Evolutionary conservation across 2,888 invertebrate species (phyloP), one percentile per base, ranked within the genome.

Genomic region (Chouioia cunea): DNA sequence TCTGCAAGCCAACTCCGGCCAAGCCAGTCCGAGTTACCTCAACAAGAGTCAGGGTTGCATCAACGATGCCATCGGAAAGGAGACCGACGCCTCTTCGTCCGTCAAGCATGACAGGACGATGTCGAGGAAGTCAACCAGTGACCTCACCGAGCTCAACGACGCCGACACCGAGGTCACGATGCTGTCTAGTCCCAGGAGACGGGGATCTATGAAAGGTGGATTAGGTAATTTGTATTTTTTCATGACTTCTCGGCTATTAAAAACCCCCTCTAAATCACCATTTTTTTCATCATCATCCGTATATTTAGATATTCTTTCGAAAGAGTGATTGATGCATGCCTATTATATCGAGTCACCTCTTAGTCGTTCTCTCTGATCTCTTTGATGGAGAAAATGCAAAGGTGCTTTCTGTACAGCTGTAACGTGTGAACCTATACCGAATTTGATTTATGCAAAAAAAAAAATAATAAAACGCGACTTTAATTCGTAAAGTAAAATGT

Each of bases 111-210:
- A 77, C 2, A 77, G 68, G 57, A 79, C 75, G 27, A 78, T 80
- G 62, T 73, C 80, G 76, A 88, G 93, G 62, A 93, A 92, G 79
- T 93, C 93, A 0, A 93, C 94, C 2, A 93, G 93, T 20, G 94
- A 94, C 86, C 86, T 94, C 76, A 91, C 91, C 10, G 91, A 92
- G 75, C 82, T 88, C 75, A 87, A 86, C 22, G 87, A 90, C 75
- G 89, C 89, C 1, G 89, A 89, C 16, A 89, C 89, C 3, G 89
- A 89, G 18, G 88, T 89, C 66, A 91, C 90, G 0, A 86, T 90
- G 3, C 88, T 90, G 23, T 91, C 91, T 82, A 92, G 91, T 0
- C 91, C 91, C 0, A 88, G 92, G 78, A 87, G 93, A 36, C 88
- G 92, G 60, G 92, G 93, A 0, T 91, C 91, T 0, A 83, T 84